Conservation (phyloP, 2,113 vertebrate species). For the Axis porcinus region DNA sequence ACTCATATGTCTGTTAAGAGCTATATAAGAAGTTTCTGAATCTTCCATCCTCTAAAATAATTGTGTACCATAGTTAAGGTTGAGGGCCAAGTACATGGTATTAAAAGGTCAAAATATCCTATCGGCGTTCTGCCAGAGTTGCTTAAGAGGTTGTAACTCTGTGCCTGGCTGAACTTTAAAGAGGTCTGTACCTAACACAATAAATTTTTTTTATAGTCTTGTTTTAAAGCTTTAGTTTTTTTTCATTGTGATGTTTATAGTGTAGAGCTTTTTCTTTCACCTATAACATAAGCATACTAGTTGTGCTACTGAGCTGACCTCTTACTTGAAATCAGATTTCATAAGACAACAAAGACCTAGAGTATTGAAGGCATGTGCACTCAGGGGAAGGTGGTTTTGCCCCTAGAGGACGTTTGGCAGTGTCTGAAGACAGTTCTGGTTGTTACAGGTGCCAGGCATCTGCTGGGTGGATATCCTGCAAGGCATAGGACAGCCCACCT, state of each 20-base stretch:
- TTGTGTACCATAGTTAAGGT: background rate
- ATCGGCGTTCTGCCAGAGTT: background rate
- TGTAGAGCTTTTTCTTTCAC: background rate
- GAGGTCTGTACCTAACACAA: background rate
- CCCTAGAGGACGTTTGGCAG: background rate
- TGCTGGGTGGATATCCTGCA: background rate
- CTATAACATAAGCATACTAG: conserved; percentile 42
- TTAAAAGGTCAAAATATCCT: background rate
- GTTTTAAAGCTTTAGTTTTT: background rate
- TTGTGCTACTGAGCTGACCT: background rate
- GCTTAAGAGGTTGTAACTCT: background rate
- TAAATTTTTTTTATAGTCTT: background rate
- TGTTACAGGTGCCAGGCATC: background rate
- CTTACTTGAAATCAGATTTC: conserved; percentile 33
- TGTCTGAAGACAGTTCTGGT: background rate
- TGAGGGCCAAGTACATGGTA: background rate
- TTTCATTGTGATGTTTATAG: conserved; percentile 16
- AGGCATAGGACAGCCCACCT: background rate
- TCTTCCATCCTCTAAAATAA: background rate
- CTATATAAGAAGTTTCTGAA: background rate
- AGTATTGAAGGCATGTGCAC: background rate
- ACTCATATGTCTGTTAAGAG: background rate
- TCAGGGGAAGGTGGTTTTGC: background rate
- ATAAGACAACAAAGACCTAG: conserved; percentile 3
- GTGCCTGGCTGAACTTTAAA: background rate